These are phyloP conservation scores for Ruditapes philippinarum DNA, from an alignment of 1,140 invertebrate genomes.

Conservation along the genomic window DNA sequence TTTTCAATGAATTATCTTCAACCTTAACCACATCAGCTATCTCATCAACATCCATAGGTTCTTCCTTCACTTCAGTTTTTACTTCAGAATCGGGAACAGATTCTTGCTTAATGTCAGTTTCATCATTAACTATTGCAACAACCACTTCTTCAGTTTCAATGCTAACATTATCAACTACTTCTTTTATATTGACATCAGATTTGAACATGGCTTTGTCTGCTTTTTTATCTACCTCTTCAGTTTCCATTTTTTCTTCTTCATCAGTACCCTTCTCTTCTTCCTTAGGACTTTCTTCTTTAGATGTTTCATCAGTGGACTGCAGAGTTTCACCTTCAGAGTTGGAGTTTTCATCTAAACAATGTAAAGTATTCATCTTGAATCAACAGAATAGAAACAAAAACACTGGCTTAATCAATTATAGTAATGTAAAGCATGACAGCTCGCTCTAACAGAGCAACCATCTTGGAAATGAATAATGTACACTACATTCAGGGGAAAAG, in stretches of 20 bases:
- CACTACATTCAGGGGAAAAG: too few relatives aligned
- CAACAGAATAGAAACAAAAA: not conserved
- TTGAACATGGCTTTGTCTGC: too few relatives aligned
- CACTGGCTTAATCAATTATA: too few relatives aligned
- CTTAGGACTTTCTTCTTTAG: conserved; percentile 5
- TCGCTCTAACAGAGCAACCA: too few relatives aligned
- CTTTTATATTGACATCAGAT: too few relatives aligned
- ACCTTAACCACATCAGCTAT: conserved; percentile 36
- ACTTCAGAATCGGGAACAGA: conserved; percentile 14
- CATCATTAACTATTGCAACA: not conserved
- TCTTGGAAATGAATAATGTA: too few relatives aligned
- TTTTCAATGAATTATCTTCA: conserved; percentile 41
- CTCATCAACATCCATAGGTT: conserved; percentile 57
- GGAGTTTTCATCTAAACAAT: too few relatives aligned
- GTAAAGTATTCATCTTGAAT: too few relatives aligned
- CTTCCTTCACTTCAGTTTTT: conserved; percentile 49
- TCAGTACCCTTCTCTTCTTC: not conserved
- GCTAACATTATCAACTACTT: not conserved
- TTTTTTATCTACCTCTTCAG: not conserved
- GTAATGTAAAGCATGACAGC: too few relatives aligned
- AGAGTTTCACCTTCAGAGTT: not conserved
- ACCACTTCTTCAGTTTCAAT: conserved; percentile 13
- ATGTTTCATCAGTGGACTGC: not conserved
- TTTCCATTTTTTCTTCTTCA: conserved; percentile 48
- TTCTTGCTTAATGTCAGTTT: conserved; percentile 29